A percentile compares a stretch with the other conserved stretches of the same genome.
Conservation (phyloP, 2,797 vertebrate genomes). For the Octomys mimax region DNA sequence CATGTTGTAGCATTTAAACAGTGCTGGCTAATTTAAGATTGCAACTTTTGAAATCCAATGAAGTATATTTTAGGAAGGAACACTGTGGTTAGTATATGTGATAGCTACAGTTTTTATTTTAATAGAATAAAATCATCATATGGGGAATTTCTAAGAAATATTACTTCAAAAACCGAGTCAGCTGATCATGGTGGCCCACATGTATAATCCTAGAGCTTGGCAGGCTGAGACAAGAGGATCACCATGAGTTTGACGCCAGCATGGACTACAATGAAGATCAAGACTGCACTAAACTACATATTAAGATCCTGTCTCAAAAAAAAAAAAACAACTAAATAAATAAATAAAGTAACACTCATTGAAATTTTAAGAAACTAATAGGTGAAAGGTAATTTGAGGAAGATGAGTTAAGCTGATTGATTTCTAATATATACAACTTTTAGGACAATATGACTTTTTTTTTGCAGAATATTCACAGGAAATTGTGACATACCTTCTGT, state of each 20-base stretch:
- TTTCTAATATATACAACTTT: not conserved
- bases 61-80: not conserved
- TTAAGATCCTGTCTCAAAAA: too few species aligned
- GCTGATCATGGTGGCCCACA: too few species aligned
- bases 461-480: not conserved
- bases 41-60: not conserved
- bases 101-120: not conserved
- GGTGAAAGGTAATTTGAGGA: not conserved
- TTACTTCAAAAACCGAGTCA: not conserved
- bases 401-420: not conserved
- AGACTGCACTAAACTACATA: too few species aligned
- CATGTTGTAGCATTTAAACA: not conserved
- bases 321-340: too few species aligned
- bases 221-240: too few species aligned
- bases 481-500: not conserved
- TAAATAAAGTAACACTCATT: not conserved
- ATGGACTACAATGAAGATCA: too few species aligned
- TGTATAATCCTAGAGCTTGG: too few species aligned
- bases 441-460: not conserved
- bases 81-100: not conserved
- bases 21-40: not conserved
- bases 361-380: constrained; percentile 12
- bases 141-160: not conserved
- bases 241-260: too few species aligned
- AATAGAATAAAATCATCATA: not conserved